Evolutionary conservation across 2,888 invertebrate genomes (phyloP), one percentile per base, ranked within the genome.

Genomic region (Hirtodrosophila cameraria): DNA sequence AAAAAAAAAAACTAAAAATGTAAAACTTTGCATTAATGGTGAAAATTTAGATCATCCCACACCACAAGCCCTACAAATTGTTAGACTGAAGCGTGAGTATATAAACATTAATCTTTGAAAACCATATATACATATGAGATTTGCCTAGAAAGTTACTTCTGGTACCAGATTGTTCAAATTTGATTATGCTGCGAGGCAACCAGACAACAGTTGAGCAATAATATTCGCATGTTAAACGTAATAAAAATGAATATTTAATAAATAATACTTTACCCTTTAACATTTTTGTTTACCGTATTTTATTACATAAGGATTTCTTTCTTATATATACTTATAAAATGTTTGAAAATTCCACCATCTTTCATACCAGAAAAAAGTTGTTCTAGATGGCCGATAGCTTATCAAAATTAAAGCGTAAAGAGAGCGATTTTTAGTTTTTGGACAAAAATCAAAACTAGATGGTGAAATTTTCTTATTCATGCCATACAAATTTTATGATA

Each of bases 41-140:
- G 9, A 28, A 50, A 25, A 45, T 41, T 33, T 28, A 12, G 27
- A 45, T 7, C 28, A 33, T 28, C 43, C 30, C 48, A 61, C 50
- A 42, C 18, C 18, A 46, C n/a, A 49, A 39, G 39, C 42, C 42
- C 50, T 30, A 31, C 38, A 48, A 42, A 57, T 25, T 23, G 59
- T 70, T 83, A 83, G 78, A 79, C 78, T 79, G 78, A 79, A 70
- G 64, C 42, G 60, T 65, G 77, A 70, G 66, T 65, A 70, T 75
- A 54, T 31, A 31, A 36, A 31, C 16, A 25, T 23, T 11, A 62
- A 36, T 11, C 33, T 30, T 41, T 27, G 23, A 52, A 50, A 13
- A 36, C 23, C 15, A 33, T 35, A 46, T 30, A 36, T 39, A 30
- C 45, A 8, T 55, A 30, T 18, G 15, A 50, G 18, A 57, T 11